Percentiles rank a stretch among this genome's conserved stretches.
Conservation (phyloP, 2,888 invertebrate species). For the Sphaerophoria taeniata region DNA sequence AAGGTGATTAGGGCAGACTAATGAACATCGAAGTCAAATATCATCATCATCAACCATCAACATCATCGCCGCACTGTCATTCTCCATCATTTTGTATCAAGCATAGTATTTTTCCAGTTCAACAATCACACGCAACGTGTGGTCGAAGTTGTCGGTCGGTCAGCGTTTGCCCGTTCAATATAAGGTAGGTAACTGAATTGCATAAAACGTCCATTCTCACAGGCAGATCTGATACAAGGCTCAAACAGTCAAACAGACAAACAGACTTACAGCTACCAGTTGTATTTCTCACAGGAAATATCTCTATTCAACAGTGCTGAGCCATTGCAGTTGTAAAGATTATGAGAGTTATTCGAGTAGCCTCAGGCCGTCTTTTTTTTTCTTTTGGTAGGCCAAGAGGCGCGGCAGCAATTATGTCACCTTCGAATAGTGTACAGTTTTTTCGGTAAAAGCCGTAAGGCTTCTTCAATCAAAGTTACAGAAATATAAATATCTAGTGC, state of each 20-base stretch:
- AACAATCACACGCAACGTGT: constrained; percentile 62
- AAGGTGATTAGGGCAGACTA: constrained; percentile 73
- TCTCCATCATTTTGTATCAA: constrained; percentile 10
- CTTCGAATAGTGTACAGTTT: constrained; percentile 48
- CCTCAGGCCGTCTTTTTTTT: too few species aligned
- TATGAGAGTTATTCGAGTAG: constrained; percentile 62
- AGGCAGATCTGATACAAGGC: constrained; percentile 25
- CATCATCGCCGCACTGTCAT: constrained; percentile 54
- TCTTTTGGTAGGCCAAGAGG: constrained; percentile 49
- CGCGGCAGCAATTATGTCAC: constrained; percentile 71
- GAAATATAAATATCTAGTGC: constrained; percentile 59
- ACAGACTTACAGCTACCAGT: constrained; percentile 41
- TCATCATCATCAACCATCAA: constrained; percentile 72
- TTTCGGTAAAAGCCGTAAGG: constrained; percentile 37
- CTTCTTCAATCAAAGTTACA: constrained; percentile 58
- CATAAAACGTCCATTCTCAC: constrained; percentile 57
- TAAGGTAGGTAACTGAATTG: constrained; percentile 38
- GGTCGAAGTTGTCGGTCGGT: constrained; percentile 48
- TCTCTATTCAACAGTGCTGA: constrained; percentile 63
- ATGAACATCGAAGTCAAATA: constrained; percentile 74
- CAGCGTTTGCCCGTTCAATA: constrained; percentile 38
- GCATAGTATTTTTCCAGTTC: constrained; percentile 63
- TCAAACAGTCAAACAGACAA: constrained; percentile 2
- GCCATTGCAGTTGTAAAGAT: constrained; percentile 61
- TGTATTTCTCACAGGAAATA: constrained; percentile 67